Evolutionary conservation across 2,888 invertebrate genomes (phyloP).

Genomic region (Imbricaverruca yamaguchii): DNA sequence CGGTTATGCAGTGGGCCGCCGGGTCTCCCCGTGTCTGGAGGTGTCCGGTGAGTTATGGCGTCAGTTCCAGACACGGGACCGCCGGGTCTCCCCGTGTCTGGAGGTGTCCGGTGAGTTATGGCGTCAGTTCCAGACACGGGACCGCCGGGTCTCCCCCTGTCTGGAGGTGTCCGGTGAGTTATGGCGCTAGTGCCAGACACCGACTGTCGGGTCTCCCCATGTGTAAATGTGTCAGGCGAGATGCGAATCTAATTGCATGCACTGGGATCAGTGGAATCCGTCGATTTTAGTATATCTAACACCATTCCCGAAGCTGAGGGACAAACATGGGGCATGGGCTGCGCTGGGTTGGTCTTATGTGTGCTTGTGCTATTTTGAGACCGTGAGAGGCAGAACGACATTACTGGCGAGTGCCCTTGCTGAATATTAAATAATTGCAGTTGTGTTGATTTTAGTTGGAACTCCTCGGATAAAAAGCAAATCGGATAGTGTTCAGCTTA

Average conservation of each 20-base stretch:
- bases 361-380: no score
- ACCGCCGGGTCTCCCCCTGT: not conserved
- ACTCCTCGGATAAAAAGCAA: no score
- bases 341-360: no score
- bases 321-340: no score
- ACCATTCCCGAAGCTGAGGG: not conserved
- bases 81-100: not conserved
- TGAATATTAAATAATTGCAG: no score
- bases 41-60: slow-evolving; percentile 6
- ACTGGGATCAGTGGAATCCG: no score
- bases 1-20: not conserved
- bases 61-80: not conserved
- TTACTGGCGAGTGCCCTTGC: no score
- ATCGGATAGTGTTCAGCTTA: no score
- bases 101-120: not conserved
- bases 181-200: not conserved
- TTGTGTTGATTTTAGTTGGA: no score
- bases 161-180: not conserved
- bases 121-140: not conserved
- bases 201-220: not conserved
- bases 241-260: no score
- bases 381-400: no score
- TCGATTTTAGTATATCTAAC: not conserved
- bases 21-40: not conserved
- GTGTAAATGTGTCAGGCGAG: not conserved